Evolutionary conservation across 2,888 invertebrate species (phyloP).

Genomic region (Lithophane socia): DNA sequence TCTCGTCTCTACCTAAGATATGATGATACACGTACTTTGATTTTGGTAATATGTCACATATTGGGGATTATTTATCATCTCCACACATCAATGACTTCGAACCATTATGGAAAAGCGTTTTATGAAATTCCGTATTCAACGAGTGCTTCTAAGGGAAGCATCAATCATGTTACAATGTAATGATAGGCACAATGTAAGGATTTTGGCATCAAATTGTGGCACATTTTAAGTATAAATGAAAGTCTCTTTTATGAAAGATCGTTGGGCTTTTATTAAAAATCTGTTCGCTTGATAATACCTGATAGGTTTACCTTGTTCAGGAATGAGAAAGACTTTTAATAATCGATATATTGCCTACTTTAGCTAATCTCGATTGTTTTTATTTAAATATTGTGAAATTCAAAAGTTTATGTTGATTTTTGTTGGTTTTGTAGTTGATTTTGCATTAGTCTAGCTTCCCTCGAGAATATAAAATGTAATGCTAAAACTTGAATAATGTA

Average conservation of each 20-base stretch:
- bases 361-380: background rate
- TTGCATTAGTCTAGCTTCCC: background rate
- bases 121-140: conserved; percentile 51
- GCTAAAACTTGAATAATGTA: background rate
- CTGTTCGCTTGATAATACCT: conserved; percentile 3
- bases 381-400: background rate
- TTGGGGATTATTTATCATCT: conserved; percentile 45
- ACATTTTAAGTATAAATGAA: conserved; percentile 36
- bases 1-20: background rate
- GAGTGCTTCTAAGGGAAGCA: conserved; percentile 40
- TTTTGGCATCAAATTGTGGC: conserved; percentile 42
- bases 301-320: background rate
- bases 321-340: background rate
- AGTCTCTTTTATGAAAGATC: conserved; percentile 7
- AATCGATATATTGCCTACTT: background rate
- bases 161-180: conserved; percentile 52
- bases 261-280: conserved; percentile 31
- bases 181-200: conserved; percentile 26
- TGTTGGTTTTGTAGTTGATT: background rate
- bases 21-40: conserved; percentile 7
- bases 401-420: too few relatives aligned
- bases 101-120: conserved; percentile 51
- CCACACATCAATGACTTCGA: conserved; percentile 49
- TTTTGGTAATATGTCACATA: conserved; percentile 20
- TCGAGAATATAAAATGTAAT: background rate